phyloP scores from a whole-genome alignment of 2,888 invertebrate species.

The Sturmia bella region DNA sequence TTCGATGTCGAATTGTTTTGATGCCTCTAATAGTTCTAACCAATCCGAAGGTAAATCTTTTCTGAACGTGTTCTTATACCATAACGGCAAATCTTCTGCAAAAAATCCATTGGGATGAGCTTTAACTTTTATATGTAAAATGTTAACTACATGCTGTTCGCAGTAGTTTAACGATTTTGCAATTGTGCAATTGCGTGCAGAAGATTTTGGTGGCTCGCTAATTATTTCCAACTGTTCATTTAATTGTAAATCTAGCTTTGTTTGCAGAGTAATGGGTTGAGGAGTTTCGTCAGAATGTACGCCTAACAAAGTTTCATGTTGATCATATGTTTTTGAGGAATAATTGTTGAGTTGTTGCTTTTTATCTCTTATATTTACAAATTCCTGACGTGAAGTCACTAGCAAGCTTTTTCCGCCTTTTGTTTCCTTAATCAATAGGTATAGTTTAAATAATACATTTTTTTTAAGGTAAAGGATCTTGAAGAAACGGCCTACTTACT shows the following conservation, averaged over 20 bases:
- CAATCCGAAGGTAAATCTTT: slow-evolving; percentile 35
- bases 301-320: background rate
- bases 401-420: background rate
- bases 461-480: background rate
- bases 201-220: background rate
- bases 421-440: background rate
- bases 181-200: background rate
- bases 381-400: slow-evolving; percentile 21
- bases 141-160: slow-evolving; percentile 30
- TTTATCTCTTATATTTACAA: slow-evolving; percentile 27
- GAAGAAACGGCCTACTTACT: background rate
- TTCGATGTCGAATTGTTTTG: slow-evolving; percentile 49
- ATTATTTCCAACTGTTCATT: background rate
- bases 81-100: slow-evolving; percentile 42
- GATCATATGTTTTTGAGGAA: slow-evolving; percentile 27
- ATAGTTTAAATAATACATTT: background rate
- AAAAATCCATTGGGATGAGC: slow-evolving; percentile 52
- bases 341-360: background rate
- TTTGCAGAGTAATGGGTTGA: slow-evolving; percentile 10
- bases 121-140: slow-evolving; percentile 43
- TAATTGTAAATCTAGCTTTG: background rate
- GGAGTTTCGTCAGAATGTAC: background rate
- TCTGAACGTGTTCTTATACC: slow-evolving; percentile 50
- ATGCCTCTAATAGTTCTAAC: slow-evolving; percentile 41
- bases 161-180: slow-evolving; percentile 1